A percentile compares a stretch with the other conserved stretches of the same genome.
Evolutionary conservation across 2,797 vertebrate species (phyloP).

Genomic region (Apodemus agrarius): DNA sequence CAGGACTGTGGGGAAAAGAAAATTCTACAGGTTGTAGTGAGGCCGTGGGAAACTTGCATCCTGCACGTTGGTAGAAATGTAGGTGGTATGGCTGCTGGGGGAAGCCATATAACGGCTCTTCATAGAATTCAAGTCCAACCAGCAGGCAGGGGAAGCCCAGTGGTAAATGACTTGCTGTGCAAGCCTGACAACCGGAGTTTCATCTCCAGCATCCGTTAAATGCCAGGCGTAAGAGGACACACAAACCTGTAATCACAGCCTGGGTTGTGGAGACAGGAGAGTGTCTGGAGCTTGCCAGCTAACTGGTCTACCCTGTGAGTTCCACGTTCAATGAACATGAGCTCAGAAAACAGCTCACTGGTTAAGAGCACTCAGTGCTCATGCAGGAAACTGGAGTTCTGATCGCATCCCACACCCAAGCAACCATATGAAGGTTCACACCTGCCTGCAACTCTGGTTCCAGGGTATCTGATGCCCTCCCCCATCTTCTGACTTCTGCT

Average conservation of each 20-base stretch:
- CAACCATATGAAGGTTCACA: not conserved
- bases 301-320: not conserved
- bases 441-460: not conserved
- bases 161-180: not conserved
- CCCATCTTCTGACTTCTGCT: not conserved
- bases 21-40: not conserved
- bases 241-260: not conserved
- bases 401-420: too few species aligned
- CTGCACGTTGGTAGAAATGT: not conserved
- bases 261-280: not conserved
- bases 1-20: not conserved
- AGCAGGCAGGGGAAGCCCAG: not conserved
- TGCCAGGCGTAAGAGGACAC: not conserved
- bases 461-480: not conserved
- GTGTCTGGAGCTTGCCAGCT: not conserved
- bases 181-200: not conserved
- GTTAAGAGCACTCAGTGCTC: not conserved
- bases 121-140: not conserved
- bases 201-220: not conserved
- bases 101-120: not conserved
- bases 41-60: not conserved
- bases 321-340: not conserved
- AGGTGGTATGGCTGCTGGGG: not conserved
- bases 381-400: not conserved
- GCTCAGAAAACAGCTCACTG: not conserved